Evolutionary conservation across 2,797 vertebrate genomes (phyloP), one percentile per base, ranked within the genome.

Genomic region (Uromys caudimaculatus): DNA sequence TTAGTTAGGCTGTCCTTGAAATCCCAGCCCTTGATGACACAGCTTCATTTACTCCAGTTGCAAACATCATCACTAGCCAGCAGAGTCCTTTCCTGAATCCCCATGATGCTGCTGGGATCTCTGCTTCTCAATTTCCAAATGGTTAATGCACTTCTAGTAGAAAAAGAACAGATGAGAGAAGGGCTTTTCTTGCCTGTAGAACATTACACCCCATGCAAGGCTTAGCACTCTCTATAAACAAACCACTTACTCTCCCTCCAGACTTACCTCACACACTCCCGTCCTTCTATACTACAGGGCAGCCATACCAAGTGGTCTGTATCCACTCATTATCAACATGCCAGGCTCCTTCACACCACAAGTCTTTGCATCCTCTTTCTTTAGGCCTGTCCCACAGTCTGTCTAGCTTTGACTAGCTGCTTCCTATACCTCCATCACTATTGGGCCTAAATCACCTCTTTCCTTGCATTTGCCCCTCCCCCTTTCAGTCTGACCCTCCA

Each of bases 141-240:
- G 32, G 7, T 75, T 69, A 62, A 87, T 52, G 56, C 76, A 41
- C 54, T 86, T 67, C 67, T 91, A 29, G 6, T 2, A 41, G 41
- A 56, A 12, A 52, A 73, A 75, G 16, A 21, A 21, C 76, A 64
- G 41, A 73, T 19, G 84, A 93, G 67, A 87, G 24, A 90, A 87
- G 89, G 79, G 21, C 71, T 88, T 16, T 90, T 60, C 35, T 17
- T 89, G 19, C 44, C 60, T 14, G 4, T 58, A 82, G 78, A 93
- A 67, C 60, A 84, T 78, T 95, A 75, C 54, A 76, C 5, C 47
- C 47, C 12, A 23, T 2, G 47, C n/a, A 50, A 73, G 75, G 67
- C 85, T 95, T 60, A 95, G 91, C 35, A 69, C 38, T 69, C 93
- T 88, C 62, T 75, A 24, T 78, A 82, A 35, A 64, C 73, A 87